Evolutionary conservation across 2,797 vertebrate genomes (phyloP), one percentile per base, ranked within the genome.

Genomic region (Oreortyx pictus): DNA sequence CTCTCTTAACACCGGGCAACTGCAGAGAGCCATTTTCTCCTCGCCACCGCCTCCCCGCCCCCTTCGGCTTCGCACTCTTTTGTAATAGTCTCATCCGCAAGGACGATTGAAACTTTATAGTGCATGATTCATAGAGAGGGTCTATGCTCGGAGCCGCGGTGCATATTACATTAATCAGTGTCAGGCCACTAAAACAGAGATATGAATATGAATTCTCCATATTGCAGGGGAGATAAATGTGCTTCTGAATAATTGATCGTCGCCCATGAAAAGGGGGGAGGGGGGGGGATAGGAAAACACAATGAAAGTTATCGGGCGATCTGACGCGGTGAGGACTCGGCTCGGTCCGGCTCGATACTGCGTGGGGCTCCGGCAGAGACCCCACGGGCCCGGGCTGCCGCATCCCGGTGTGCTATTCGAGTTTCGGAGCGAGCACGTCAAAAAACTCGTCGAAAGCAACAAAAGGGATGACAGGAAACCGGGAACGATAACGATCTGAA

Each of bases 151-250:
- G 92, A 97, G 97, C 96, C 95, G 56, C 67, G 57, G 96, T 44
- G 86, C 85, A 22, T 85, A 91, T 97, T 94, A 94, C 97, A 98
- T 98, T 98, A 96, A 98, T 98, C 97, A 98, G 97, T 97, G 97
- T 98, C 98, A 97, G 97, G 70, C 88, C 95, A 82, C 97, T 96
- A 95, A 97, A 97, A 97, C 97, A 93, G 78, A 97, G 97, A 97
- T 95, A 97, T 96, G 97, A 97, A 97, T 97, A 97, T 97, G 97
- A 97, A 97, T 97, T 96, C 96, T 96, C 97, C 97, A 92, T 97
- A 97, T 97, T 97, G 95, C 96, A 57, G 85, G 85, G 24, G 90
- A 97, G 97, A 98, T 97, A 97, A 97, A 97, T 97, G 97, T 86
- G 94, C 90, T 89, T 70, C 88, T 82, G 96, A 95, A 95, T 96